A percentile compares a stretch with the other conserved stretches of the same genome.
These are phyloP conservation scores for Macropis europaea DNA, from an alignment of 2,888 invertebrate species.

Conservation along the genomic window DNA sequence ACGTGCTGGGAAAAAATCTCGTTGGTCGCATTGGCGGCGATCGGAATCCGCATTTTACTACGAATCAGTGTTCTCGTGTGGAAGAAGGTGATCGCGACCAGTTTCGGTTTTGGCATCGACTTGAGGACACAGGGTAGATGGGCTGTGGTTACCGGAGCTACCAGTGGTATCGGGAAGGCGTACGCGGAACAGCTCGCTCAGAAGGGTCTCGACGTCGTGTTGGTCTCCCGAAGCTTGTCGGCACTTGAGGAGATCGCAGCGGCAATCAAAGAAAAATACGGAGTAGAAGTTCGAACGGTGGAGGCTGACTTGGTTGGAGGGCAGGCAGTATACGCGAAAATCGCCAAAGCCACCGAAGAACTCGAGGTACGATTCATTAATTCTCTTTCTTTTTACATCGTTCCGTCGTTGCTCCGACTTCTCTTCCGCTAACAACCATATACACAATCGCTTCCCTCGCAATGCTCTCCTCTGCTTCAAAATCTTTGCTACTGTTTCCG, in stretches of 20 bases:
- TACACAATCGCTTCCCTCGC: too few relatives aligned
- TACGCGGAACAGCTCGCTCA: conserved; percentile 89
- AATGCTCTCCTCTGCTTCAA: too few relatives aligned
- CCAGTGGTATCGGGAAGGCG: conserved; percentile 94
- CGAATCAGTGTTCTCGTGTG: conserved; percentile 66
- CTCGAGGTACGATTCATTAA: conserved; percentile 74
- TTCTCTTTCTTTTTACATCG: background rate
- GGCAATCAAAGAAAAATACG: conserved; percentile 87
- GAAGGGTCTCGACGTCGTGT: conserved; percentile 88
- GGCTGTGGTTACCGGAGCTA: conserved; percentile 91
- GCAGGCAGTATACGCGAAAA: conserved; percentile 87
- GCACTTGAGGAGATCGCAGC: conserved; percentile 87
- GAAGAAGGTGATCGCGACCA: conserved; percentile 75
- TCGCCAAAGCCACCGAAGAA: conserved; percentile 84
- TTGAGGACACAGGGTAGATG: conserved; percentile 73
- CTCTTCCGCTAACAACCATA: too few relatives aligned
- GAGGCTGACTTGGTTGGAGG: conserved; percentile 90
- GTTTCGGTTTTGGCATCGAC: conserved; percentile 73
- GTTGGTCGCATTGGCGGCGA: conserved; percentile 70
- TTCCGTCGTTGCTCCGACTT: background rate
- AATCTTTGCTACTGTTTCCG: too few relatives aligned
- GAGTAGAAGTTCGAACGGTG: conserved; percentile 89
- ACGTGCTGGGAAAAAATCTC: conserved; percentile 76
- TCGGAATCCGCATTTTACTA: conserved; percentile 71
- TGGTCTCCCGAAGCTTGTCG: conserved; percentile 88